A percentile compares a stretch with the other conserved stretches of the same genome.
Conservation (phyloP, 2,797 vertebrate genomes). For the Neosilurus mollespiculum region DNA sequence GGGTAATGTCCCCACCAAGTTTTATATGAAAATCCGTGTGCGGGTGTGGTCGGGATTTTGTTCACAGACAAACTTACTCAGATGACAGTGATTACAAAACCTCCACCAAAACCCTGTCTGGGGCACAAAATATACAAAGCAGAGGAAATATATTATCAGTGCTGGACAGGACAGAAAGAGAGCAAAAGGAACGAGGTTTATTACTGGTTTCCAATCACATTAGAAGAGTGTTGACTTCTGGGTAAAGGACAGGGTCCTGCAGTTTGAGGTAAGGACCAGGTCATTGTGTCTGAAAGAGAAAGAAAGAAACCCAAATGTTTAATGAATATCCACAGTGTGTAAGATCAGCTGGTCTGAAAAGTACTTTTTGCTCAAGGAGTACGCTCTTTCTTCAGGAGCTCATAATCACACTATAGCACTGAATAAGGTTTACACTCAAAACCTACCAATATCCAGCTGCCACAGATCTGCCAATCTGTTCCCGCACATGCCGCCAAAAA, state of each 20-base stretch:
- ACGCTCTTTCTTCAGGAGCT: background rate
- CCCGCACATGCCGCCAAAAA: slow-evolving; percentile 97
- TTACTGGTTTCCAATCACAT: slow-evolving; percentile 93
- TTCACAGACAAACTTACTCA: no score
- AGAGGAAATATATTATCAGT: background rate
- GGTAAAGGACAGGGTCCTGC: slow-evolving; percentile 83
- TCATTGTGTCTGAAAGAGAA: slow-evolving; percentile 84
- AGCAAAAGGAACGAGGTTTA: slow-evolving; percentile 35
- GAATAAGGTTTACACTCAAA: background rate
- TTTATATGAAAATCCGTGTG: no score
- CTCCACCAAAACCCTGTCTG: no score
- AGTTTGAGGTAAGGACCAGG: slow-evolving; percentile 85
- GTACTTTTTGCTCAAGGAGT: background rate
- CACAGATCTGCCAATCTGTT: slow-evolving; percentile 88
- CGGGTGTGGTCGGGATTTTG: no score
- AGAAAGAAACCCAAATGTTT: background rate
- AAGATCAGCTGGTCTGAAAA: background rate
- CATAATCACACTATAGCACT: background rate
- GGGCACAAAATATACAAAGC: background rate
- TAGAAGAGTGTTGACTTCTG: slow-evolving; percentile 95
- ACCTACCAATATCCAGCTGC: slow-evolving; percentile 91
- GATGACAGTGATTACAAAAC: no score
- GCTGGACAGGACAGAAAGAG: slow-evolving; percentile 35
- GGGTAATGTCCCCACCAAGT: no score
- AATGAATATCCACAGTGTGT: background rate